Conservation (phyloP, 2,113 vertebrate species). For the Ranitomeya imitator region DNA sequence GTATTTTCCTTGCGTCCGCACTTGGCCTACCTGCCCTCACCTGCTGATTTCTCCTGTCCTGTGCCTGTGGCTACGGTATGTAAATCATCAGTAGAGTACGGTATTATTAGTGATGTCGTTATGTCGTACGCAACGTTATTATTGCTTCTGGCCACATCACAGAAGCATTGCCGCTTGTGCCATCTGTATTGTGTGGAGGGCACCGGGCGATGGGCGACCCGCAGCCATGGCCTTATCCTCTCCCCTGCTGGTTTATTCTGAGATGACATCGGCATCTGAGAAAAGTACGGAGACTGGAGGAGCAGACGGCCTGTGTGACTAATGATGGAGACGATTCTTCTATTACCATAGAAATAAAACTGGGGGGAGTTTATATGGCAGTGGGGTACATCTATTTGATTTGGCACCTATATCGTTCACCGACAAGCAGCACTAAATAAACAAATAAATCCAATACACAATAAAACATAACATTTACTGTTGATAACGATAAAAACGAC, state of each 20-base stretch:
- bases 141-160: not conserved
- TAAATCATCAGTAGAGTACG: not conserved
- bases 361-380: conserved; percentile 1
- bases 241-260: conserved; percentile 17
- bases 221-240: not conserved
- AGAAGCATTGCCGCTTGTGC: not conserved
- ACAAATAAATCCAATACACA: too few relatives aligned
- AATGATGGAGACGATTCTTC: conserved; percentile 26
- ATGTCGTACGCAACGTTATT: not conserved
- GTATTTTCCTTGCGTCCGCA: not conserved
- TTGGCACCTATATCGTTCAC: conserved; percentile 32
- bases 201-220: not conserved
- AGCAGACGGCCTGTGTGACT: conserved; percentile 7
- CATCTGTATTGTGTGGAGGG: not conserved
- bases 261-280: conserved; percentile 23
- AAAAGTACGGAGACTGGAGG: not conserved
- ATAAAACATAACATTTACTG: too few relatives aligned
- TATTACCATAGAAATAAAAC: conserved; percentile 39
- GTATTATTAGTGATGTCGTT: not conserved
- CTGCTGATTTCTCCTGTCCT: not conserved
- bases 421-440: too few relatives aligned
- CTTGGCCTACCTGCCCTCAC: not conserved
- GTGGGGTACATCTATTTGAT: conserved; percentile 38
- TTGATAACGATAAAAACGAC: too few relatives aligned
- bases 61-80: not conserved